These are phyloP conservation scores for Pogonocherus hispidulus DNA, from an alignment of 2,888 invertebrate genomes.

Conservation along the genomic window DNA sequence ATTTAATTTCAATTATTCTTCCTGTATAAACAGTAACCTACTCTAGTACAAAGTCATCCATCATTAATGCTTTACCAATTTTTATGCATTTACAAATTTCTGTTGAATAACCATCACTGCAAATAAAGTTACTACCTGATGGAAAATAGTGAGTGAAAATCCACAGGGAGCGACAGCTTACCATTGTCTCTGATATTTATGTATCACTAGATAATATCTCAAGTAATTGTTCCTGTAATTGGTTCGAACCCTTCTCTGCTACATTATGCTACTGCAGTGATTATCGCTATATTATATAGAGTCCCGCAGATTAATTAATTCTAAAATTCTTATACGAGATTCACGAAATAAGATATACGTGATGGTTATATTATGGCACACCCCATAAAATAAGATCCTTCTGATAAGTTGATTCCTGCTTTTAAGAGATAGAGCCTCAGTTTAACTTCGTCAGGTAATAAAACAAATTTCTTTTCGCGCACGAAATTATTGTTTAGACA, in stretches of 20 bases:
- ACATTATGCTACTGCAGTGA: slow-evolving; percentile 33
- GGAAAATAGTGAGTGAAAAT: slow-evolving; percentile 43
- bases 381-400: background rate
- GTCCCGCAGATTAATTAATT: slow-evolving; percentile 28
- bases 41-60: too few species aligned
- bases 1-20: too few species aligned
- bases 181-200: slow-evolving; percentile 65
- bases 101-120: background rate
- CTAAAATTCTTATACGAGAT: slow-evolving; percentile 15
- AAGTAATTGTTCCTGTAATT: slow-evolving; percentile 66
- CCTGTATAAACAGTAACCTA: too few species aligned
- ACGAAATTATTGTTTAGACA: too few species aligned
- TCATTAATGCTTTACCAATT: background rate
- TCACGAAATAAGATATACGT: slow-evolving; percentile 9
- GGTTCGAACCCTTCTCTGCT: slow-evolving; percentile 57
- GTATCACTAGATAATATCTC: slow-evolving; percentile 65
- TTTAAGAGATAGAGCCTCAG: too few species aligned
- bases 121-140: slow-evolving; percentile 42
- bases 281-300: slow-evolving; percentile 26
- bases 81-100: background rate
- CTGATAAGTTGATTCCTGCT: too few species aligned
- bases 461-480: too few species aligned
- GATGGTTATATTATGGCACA: background rate
- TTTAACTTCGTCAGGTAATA: too few species aligned
- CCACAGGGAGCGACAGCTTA: slow-evolving; percentile 49